Conservation (phyloP, 2,113 vertebrate genomes). For the Lycocorax pyrrhopterus region DNA sequence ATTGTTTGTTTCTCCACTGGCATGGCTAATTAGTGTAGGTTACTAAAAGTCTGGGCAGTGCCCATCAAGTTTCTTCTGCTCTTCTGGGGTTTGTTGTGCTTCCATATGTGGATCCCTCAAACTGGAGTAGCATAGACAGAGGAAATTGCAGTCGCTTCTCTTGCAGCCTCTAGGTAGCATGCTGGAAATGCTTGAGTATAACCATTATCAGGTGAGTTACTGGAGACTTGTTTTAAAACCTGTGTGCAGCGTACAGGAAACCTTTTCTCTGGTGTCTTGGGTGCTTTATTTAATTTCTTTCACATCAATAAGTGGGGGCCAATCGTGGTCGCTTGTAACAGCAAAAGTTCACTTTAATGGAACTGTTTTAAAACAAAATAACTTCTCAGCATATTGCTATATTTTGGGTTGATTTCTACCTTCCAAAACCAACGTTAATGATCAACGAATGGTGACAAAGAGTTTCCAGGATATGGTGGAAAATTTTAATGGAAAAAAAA, state of each 20-base stretch:
- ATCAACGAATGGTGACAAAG: not conserved
- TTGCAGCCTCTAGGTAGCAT: conserved; percentile 69
- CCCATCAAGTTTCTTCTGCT: conserved; percentile 58
- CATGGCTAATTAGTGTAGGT: conserved; percentile 86
- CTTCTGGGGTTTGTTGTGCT: conserved; percentile 63
- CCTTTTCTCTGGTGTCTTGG: not conserved
- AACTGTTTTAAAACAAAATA: not conserved
- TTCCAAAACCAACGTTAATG: rapidly evolving
- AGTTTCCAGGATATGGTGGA: not conserved
- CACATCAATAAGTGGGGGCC: not conserved
- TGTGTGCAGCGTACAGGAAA: not conserved
- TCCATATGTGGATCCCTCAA: conserved; percentile 24
- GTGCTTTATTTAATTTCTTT: not conserved
- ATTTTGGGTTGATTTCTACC: not conserved
- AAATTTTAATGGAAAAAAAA: not conserved
- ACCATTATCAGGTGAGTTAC: conserved; percentile 91
- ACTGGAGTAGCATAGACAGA: conserved; percentile 35
- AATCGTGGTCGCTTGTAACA: rapidly evolving
- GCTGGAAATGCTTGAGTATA: conserved; percentile 99
- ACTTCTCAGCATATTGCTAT: rapidly evolving
- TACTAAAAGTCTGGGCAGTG: conserved; percentile 76
- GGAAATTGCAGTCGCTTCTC: conserved; percentile 12
- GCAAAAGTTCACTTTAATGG: not conserved
- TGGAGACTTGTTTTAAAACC: not conserved
- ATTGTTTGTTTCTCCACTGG: conserved; percentile 78